Conservation (phyloP, 2,113 vertebrate genomes). For the Alectura lathami region DNA sequence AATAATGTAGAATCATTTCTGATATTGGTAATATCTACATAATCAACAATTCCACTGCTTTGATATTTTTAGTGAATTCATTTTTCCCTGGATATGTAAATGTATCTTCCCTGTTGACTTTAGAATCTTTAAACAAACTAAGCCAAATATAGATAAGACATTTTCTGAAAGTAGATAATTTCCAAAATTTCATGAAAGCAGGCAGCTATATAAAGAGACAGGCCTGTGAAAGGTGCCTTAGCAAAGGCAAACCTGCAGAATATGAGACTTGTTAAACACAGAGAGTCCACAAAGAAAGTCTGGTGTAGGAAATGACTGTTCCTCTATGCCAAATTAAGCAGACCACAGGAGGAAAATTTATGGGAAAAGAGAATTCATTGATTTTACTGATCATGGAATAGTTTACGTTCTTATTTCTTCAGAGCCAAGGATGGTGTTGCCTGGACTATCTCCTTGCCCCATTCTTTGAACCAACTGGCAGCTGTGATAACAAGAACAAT, state of each 20-base stretch:
- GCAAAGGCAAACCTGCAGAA: neutral
- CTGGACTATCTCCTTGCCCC: neutral
- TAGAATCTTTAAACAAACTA: neutral
- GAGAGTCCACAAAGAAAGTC: neutral
- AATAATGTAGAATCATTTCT: neutral
- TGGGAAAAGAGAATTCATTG: neutral
- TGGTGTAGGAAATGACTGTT: neutral
- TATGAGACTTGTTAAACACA: neutral
- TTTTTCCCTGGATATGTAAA: accelerated
- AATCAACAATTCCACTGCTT: neutral
- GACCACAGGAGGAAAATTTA: neutral
- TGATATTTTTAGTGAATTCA: neutral
- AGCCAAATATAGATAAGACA: neutral
- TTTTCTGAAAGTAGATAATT: neutral
- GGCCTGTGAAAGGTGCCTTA: neutral
- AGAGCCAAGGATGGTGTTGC: neutral
- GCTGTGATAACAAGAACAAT: neutral
- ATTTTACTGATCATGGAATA: neutral
- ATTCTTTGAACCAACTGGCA: neutral
- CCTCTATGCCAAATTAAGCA: accelerated
- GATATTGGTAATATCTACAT: neutral
- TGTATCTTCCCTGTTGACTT: neutral
- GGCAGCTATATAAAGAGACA: neutral
- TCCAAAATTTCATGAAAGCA: neutral
- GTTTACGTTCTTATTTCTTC: neutral